Evolutionary conservation across 2,888 invertebrate species (phyloP).

Genomic region (Dryococelus australis): DNA sequence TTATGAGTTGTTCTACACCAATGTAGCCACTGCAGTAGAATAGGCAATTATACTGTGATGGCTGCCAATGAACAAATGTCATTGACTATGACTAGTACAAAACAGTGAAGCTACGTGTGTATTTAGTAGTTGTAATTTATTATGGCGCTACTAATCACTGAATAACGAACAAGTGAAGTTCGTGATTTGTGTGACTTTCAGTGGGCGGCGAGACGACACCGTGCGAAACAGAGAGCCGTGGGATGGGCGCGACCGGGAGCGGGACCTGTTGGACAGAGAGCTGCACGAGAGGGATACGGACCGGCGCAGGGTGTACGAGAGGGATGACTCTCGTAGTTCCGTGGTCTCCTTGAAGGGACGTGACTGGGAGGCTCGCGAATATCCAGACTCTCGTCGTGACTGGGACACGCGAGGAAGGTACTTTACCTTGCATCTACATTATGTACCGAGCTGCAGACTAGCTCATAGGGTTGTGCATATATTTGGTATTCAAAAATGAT

Average conservation of each 20-base stretch:
- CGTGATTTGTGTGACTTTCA: constrained; percentile 18
- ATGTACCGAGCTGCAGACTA: too few species aligned
- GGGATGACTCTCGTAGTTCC: constrained; percentile 44
- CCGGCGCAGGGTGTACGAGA: constrained; percentile 50
- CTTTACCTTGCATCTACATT: background rate
- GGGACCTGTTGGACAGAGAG: constrained; percentile 53
- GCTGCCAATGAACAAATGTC: too few species aligned
- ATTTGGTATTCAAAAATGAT: too few species aligned
- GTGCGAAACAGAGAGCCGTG: constrained; percentile 38
- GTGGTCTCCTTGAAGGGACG: constrained; percentile 42
- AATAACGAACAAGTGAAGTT: too few species aligned
- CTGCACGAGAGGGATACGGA: constrained; percentile 42
- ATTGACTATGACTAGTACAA: too few species aligned
- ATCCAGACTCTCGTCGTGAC: constrained; percentile 45
- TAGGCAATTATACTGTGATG: too few species aligned
- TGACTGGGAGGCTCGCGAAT: constrained; percentile 46
- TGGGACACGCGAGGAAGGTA: constrained; percentile 48
- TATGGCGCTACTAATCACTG: too few species aligned
- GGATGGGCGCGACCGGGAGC: constrained; percentile 39
- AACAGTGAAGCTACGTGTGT: too few species aligned
- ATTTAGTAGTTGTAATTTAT: too few species aligned
- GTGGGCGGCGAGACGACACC: constrained; percentile 43
- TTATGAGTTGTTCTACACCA: too few species aligned
- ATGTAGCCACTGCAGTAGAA: too few species aligned
- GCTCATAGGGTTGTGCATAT: too few species aligned